These are phyloP conservation scores for Pocillopora grandis DNA, from an alignment of 92 coral and sea anemone species.

Conservation along the genomic window DNA sequence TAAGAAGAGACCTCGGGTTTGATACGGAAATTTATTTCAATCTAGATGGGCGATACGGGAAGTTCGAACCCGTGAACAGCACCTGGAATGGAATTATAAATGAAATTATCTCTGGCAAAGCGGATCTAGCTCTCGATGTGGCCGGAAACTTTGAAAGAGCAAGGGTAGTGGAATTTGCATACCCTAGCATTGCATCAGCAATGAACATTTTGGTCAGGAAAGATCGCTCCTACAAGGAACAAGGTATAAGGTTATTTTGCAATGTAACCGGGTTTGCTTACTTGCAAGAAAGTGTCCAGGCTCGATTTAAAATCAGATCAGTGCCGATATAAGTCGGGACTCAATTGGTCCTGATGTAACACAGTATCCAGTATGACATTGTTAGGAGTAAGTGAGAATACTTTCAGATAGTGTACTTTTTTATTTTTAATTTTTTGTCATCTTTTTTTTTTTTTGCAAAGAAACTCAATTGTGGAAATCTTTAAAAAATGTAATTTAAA, in stretches of 20 bases:
- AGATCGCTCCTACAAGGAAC: background rate
- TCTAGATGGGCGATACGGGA: conserved; percentile 60
- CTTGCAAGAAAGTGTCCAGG: no score
- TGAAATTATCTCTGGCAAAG: conserved; percentile 54
- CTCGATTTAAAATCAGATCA: no score
- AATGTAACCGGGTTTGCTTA: no score
- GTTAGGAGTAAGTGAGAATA: no score
- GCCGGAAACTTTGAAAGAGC: conserved; percentile 36
- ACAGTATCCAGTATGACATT: no score
- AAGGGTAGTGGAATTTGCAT: conserved; percentile 35
- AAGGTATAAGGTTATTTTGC: background rate
- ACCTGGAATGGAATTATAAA: conserved; percentile 59
- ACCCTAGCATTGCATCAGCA: conserved; percentile 56
- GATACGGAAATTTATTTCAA: conserved; percentile 47
- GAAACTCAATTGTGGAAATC: no score
- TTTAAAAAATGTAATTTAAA: background rate
- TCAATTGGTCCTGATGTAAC: no score
- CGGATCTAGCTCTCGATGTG: conserved; percentile 59
- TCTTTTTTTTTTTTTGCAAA: no score
- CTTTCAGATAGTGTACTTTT: no score
- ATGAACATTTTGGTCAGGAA: conserved; percentile 66
- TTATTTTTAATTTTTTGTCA: no score
- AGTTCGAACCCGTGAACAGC: conserved; percentile 1
- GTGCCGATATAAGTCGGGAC: no score
- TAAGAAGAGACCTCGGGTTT: conserved; percentile 59